Evolutionary conservation across 2,113 vertebrate species (phyloP).

Genomic region (Centropus unirufus): DNA sequence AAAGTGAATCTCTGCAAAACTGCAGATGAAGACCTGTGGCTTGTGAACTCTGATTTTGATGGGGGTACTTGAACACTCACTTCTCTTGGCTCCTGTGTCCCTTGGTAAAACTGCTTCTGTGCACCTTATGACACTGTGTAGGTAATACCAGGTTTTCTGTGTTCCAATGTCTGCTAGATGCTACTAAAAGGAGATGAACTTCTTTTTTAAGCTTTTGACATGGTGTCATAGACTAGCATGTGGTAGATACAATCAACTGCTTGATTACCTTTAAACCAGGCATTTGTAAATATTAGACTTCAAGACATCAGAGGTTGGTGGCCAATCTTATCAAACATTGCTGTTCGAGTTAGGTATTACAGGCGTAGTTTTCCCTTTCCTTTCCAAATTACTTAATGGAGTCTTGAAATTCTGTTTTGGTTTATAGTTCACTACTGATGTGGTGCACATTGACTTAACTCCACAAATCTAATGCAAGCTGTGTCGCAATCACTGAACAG

Average conservation of each 20-base stretch:
- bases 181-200: conserved; percentile 81
- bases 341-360: conserved; percentile 69
- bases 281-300: conserved; percentile 76
- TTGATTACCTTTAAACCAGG: conserved; percentile 75
- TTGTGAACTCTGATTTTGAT: conserved; percentile 68
- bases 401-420: conserved; percentile 50
- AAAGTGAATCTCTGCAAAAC: conserved; percentile 68
- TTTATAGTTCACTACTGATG: conserved; percentile 77
- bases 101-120: conserved; percentile 76
- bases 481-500: conserved; percentile 72
- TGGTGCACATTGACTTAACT: conserved; percentile 71
- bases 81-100: conserved; percentile 72
- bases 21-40: conserved; percentile 55
- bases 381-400: conserved; percentile 15
- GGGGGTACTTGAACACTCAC: conserved; percentile 67
- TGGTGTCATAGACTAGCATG: conserved; percentile 83
- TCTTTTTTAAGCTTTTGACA: conserved; percentile 79
- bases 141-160: conserved; percentile 75
- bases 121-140: conserved; percentile 75
- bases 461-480: conserved; percentile 71
- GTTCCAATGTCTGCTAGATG: conserved; percentile 79
- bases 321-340: conserved; percentile 42
- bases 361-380: conserved; percentile 47
- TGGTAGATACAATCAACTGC: conserved; percentile 82
- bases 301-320: conserved; percentile 60